Percentiles rank a stretch among this genome's conserved stretches.
Conservation (phyloP, 2,113 vertebrate species). For the Pelobates fuscus region DNA sequence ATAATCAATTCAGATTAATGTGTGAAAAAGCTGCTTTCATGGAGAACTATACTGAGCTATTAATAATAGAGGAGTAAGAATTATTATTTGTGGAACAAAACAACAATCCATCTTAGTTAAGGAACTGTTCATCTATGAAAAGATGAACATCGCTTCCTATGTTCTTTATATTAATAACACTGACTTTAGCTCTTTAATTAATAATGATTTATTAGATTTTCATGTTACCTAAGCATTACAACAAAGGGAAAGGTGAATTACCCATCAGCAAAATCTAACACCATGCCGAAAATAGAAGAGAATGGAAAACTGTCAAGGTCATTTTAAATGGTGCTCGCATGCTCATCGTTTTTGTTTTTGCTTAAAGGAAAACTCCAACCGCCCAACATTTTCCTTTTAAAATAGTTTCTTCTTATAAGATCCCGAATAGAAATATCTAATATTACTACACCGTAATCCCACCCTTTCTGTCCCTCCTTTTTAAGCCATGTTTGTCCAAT, state of each 20-base stretch:
- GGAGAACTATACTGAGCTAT: background rate
- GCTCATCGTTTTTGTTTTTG: no score
- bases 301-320: conserved; percentile 11
- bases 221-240: conserved; percentile 4
- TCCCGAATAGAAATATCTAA: no score
- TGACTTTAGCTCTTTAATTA: conserved; percentile 24
- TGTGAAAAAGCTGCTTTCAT: background rate
- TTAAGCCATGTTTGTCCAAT: no score
- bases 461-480: no score
- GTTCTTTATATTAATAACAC: conserved; percentile 35
- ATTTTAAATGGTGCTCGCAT: background rate
- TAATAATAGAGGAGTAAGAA: background rate
- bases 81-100: background rate
- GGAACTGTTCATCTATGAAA: conserved; percentile 42
- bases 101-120: conserved; percentile 45
- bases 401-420: no score
- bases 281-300: background rate
- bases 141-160: conserved; percentile 18
- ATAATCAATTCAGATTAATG: conserved; percentile 1
- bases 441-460: no score
- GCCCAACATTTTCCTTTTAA: no score
- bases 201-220: conserved; percentile 47
- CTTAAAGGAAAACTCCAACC: no score
- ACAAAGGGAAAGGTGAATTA: conserved; percentile 17
- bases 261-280: conserved; percentile 1